Percentiles rank a stretch among this genome's conserved stretches.
These are phyloP conservation scores for Acanthosepion esculentum DNA, from an alignment of 2,888 invertebrate genomes.

Conservation along the genomic window DNA sequence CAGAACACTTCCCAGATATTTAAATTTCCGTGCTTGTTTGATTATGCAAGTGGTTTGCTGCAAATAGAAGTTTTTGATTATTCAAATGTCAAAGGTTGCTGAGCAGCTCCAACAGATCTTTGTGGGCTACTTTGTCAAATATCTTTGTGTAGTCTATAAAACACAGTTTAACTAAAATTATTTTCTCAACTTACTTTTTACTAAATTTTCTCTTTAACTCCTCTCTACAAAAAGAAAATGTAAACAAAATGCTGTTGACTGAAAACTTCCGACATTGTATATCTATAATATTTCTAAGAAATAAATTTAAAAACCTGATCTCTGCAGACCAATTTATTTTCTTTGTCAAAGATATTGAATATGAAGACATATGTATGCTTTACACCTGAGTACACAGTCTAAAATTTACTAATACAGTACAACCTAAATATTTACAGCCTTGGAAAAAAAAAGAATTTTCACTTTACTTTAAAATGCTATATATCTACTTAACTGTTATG, in stretches of 20 bases:
- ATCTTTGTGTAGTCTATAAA: too few species aligned
- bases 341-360: background rate
- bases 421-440: background rate
- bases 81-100: too few species aligned
- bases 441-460: background rate
- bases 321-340: background rate
- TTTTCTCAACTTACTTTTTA: background rate
- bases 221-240: background rate
- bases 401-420: background rate
- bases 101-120: too few species aligned
- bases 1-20: too few species aligned
- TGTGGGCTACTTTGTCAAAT: too few species aligned
- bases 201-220: background rate
- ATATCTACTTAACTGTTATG: background rate
- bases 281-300: background rate
- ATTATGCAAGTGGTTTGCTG: too few species aligned
- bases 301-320: background rate
- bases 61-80: too few species aligned
- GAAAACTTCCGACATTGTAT: background rate
- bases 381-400: background rate
- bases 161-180: background rate
- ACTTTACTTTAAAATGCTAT: background rate
- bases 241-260: background rate
- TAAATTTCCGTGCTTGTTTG: too few species aligned
- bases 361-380: background rate